Evolutionary conservation across 2,113 vertebrate species (phyloP).

Genomic region (Ophthalmolycus amberensis): DNA sequence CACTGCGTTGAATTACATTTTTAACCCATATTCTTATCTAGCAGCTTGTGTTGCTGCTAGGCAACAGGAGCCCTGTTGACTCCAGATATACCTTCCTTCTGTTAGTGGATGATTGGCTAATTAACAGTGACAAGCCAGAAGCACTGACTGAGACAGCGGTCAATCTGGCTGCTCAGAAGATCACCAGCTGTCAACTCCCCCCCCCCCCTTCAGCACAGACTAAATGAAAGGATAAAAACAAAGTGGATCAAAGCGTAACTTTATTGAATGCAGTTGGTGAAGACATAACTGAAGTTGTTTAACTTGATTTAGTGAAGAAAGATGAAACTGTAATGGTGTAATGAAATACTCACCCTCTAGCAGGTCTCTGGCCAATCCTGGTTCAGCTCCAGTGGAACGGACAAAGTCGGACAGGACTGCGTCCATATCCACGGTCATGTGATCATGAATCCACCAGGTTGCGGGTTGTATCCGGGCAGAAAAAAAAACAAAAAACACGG

Average conservation of each 20-base stretch:
- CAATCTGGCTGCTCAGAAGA: slow-evolving; percentile 6
- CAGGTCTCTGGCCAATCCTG: slow-evolving; percentile 94
- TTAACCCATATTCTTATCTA: slow-evolving; percentile 69
- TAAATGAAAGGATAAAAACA: neutral
- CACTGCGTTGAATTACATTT: slow-evolving; percentile 63
- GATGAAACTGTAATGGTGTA: neutral
- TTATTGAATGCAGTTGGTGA: neutral
- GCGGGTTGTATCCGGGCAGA: slow-evolving; percentile 60
- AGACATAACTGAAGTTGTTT: neutral
- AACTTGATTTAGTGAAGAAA: neutral
- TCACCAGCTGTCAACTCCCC: slow-evolving; percentile 10
- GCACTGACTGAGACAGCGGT: slow-evolving; percentile 2
- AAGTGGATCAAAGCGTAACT: neutral
- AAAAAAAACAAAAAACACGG: slow-evolving; percentile 19
- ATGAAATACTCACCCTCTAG: slow-evolving; percentile 87
- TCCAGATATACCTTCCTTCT: slow-evolving; percentile 56
- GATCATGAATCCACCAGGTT: slow-evolving; percentile 86
- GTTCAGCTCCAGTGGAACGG: slow-evolving; percentile 98
- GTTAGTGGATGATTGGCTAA: slow-evolving; percentile 33
- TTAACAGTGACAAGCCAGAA: slow-evolving; percentile 41
- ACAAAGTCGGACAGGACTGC: slow-evolving; percentile 97
- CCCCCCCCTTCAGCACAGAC: neutral
- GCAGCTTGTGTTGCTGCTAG: slow-evolving; percentile 70
- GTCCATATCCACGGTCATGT: slow-evolving; percentile 96
- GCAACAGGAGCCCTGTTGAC: slow-evolving; percentile 70